phyloP scores from a whole-genome alignment of 1,140 invertebrate genomes.

The Diorhabda sublineata region DNA sequence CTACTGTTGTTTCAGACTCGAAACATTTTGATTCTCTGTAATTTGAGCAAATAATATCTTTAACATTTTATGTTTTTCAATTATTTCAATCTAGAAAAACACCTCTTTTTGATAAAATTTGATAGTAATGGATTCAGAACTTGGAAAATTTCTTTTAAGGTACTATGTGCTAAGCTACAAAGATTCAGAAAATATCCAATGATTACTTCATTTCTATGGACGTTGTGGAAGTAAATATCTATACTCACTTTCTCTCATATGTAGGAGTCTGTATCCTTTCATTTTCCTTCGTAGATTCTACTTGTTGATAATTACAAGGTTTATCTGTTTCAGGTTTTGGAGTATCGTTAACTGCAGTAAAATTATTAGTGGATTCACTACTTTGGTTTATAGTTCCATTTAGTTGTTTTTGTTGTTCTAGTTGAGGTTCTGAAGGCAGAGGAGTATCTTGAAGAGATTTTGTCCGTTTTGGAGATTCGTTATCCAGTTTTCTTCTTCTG shows the following conservation, averaged over 20 bases:
- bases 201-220: no score
- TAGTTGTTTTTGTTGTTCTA: slow-evolving; percentile 20
- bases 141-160: no score
- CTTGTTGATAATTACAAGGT: slow-evolving; percentile 7
- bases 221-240: no score
- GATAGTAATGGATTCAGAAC: no score
- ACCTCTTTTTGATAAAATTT: no score
- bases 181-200: no score
- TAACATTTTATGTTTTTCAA: no score
- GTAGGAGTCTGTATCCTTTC: slow-evolving; percentile 27
- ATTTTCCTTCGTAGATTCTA: slow-evolving; percentile 17
- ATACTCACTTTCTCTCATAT: slow-evolving; percentile 27
- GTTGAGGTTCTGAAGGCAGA: background rate
- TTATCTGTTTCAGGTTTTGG: slow-evolving; percentile 20
- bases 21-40: slow-evolving; percentile 9
- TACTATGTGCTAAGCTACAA: no score
- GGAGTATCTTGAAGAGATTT: slow-evolving; percentile 4
- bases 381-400: slow-evolving; percentile 24
- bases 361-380: slow-evolving; percentile 23
- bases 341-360: slow-evolving; percentile 30
- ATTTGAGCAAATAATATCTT: background rate
- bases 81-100: no score
- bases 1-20: slow-evolving; percentile 19
- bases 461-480: slow-evolving; percentile 29
- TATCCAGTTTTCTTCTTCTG: slow-evolving; percentile 26